phyloP scores from a whole-genome alignment of 2,888 invertebrate genomes.

The Lissonota sp. region DNA sequence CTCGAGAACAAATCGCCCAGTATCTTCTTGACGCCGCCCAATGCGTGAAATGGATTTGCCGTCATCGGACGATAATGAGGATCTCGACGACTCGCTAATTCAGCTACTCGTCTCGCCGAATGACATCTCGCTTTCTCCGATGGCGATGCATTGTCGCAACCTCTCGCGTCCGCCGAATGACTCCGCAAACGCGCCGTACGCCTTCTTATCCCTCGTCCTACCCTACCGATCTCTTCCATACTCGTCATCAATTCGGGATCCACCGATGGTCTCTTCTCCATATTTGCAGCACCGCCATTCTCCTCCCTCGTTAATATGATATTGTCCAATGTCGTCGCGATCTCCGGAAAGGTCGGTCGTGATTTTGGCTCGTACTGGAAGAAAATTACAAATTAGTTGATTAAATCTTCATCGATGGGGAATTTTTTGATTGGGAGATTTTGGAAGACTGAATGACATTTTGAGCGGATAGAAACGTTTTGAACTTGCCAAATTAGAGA shows the following conservation, averaged over 20 bases:
- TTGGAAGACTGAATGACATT: no score
- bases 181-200: slow-evolving; percentile 76
- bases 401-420: no score
- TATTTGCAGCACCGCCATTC: slow-evolving; percentile 69
- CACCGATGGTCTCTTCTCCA: slow-evolving; percentile 77
- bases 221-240: slow-evolving; percentile 78
- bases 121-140: slow-evolving; percentile 91
- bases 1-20: slow-evolving; percentile 91
- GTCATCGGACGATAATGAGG: slow-evolving; percentile 91
- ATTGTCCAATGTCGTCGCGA: slow-evolving; percentile 86
- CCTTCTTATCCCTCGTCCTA: slow-evolving; percentile 73
- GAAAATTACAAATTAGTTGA: neutral
- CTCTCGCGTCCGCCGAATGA: slow-evolving; percentile 81
- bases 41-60: slow-evolving; percentile 89
- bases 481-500: no score
- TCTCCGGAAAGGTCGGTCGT: slow-evolving; percentile 94
- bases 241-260: slow-evolving; percentile 79
- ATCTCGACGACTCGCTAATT: slow-evolving; percentile 94
- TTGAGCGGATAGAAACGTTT: no score
- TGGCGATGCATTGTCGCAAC: slow-evolving; percentile 85
- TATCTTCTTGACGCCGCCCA: slow-evolving; percentile 92
- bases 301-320: slow-evolving; percentile 84
- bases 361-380: slow-evolving; percentile 94
- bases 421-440: no score
- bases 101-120: slow-evolving; percentile 89